These are phyloP conservation scores for Holothuria glaberrima DNA, from an alignment of 35 echinoderm and acorn worm species.

Conservation along the genomic window DNA sequence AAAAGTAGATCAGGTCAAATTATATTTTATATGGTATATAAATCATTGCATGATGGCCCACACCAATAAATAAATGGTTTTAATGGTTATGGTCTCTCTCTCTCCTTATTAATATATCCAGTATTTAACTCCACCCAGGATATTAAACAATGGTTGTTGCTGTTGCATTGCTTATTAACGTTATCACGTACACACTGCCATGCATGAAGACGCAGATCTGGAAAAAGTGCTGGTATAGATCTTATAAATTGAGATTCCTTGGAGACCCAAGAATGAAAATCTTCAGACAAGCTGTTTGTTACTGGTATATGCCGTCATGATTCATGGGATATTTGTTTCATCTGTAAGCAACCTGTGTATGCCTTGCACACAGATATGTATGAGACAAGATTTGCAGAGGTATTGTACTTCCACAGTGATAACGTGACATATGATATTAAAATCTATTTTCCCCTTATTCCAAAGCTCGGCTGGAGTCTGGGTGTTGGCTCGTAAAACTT, in stretches of 20 bases:
- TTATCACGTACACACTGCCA: slow-evolving; percentile 9
- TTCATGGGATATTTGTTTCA: slow-evolving; percentile 38
- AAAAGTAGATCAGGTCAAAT: too few species aligned
- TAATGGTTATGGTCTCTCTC: too few species aligned
- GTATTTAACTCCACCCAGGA: slow-evolving; percentile 42
- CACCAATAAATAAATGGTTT: too few species aligned
- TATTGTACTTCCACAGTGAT: too few species aligned
- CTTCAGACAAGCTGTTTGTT: slow-evolving; percentile 45
- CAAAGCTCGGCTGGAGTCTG: too few species aligned
- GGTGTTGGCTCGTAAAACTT: too few species aligned
- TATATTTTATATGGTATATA: too few species aligned
- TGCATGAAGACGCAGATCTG: slow-evolving; percentile 36
- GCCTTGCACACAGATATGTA: too few species aligned
- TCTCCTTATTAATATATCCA: background rate
- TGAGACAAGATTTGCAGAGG: too few species aligned
- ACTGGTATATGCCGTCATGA: slow-evolving; percentile 21
- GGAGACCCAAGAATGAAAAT: slow-evolving; percentile 37
- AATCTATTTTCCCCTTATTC: too few species aligned
- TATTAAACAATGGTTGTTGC: slow-evolving; percentile 7
- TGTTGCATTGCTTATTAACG: slow-evolving; percentile 25
- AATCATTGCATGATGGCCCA: too few species aligned
- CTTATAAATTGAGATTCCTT: slow-evolving; percentile 52
- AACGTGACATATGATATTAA: too few species aligned
- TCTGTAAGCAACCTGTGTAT: background rate
- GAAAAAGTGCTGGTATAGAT: slow-evolving; percentile 21